A percentile compares a stretch with the other conserved stretches of the same genome.
These are phyloP conservation scores for Thyatira batis DNA, from an alignment of 2,888 invertebrate genomes.

Conservation along the genomic window DNA sequence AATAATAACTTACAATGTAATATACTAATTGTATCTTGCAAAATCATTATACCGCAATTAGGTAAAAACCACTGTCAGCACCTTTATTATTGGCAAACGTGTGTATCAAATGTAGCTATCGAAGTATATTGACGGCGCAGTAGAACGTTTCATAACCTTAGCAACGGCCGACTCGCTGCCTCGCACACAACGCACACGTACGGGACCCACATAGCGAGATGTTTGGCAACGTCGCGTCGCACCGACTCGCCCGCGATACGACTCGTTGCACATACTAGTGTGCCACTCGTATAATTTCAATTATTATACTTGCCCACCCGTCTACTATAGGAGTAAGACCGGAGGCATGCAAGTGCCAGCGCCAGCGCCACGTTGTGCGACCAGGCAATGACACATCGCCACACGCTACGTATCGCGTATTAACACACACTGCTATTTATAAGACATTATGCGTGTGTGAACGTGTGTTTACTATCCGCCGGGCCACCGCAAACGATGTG, in stretches of 20 bases:
- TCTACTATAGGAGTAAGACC: slow-evolving; percentile 51
- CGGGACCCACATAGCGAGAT: slow-evolving; percentile 48
- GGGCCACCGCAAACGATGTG: slow-evolving; percentile 73
- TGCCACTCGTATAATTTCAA: slow-evolving; percentile 52
- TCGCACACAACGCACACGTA: slow-evolving; percentile 30
- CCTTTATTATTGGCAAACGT: too few species aligned
- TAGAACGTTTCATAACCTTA: slow-evolving; percentile 44
- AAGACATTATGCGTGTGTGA: slow-evolving; percentile 65
- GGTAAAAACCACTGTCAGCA: too few species aligned
- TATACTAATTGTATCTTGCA: too few species aligned
- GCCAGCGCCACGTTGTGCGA: slow-evolving; percentile 44
- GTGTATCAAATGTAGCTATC: slow-evolving; percentile 8
- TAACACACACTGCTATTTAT: slow-evolving; percentile 77
- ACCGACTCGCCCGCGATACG: slow-evolving; percentile 37
- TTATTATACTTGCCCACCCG: slow-evolving; percentile 54
- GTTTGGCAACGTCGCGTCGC: slow-evolving; percentile 66
- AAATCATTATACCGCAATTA: too few species aligned
- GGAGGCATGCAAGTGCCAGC: slow-evolving; percentile 32
- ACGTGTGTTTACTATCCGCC: slow-evolving; percentile 74
- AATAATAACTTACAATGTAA: too few species aligned
- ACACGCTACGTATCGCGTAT: slow-evolving; percentile 67
- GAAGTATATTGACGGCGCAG: slow-evolving; percentile 24
- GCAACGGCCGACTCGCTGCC: slow-evolving; percentile 40
- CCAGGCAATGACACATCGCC: slow-evolving; percentile 68
- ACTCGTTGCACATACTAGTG: slow-evolving; percentile 54